These are phyloP conservation scores for Ovibos moschatus DNA, from an alignment of 2,113 vertebrate species.

Conservation along the genomic window DNA sequence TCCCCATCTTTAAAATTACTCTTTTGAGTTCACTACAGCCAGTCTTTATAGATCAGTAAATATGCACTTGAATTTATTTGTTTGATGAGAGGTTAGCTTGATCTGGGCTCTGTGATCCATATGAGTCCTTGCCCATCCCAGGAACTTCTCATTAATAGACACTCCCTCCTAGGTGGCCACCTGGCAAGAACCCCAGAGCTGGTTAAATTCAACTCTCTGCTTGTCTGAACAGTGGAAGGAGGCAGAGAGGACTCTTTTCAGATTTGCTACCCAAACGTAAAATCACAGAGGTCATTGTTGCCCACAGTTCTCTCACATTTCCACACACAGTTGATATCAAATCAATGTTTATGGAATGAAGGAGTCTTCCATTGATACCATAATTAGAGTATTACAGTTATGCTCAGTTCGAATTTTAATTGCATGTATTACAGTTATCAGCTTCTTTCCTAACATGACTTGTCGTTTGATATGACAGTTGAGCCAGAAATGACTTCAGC, in stretches of 20 bases:
- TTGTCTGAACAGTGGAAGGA: not conserved
- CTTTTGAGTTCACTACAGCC: not conserved
- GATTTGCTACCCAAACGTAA: not conserved
- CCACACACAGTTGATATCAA: not conserved
- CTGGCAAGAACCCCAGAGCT: no score
- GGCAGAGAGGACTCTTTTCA: not conserved
- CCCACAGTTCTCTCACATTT: not conserved
- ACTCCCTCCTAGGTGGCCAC: not conserved
- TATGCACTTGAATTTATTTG: fast-evolving
- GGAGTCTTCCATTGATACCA: not conserved
- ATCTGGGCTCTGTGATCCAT: not conserved
- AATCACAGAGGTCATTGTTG: fast-evolving
- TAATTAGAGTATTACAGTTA: no score
- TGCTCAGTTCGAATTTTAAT: not conserved
- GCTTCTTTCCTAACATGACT: not conserved
- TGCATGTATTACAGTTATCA: not conserved
- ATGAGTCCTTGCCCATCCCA: not conserved
- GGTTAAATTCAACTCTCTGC: fast-evolving
- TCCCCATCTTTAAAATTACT: not conserved
- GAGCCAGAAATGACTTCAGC: not conserved
- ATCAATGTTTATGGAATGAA: not conserved
- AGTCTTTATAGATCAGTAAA: not conserved
- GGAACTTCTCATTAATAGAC: fast-evolving
- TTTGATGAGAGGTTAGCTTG: not conserved
- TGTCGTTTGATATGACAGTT: not conserved